Conservation (phyloP, 2,888 invertebrate species). For the Meloe dianella region DNA sequence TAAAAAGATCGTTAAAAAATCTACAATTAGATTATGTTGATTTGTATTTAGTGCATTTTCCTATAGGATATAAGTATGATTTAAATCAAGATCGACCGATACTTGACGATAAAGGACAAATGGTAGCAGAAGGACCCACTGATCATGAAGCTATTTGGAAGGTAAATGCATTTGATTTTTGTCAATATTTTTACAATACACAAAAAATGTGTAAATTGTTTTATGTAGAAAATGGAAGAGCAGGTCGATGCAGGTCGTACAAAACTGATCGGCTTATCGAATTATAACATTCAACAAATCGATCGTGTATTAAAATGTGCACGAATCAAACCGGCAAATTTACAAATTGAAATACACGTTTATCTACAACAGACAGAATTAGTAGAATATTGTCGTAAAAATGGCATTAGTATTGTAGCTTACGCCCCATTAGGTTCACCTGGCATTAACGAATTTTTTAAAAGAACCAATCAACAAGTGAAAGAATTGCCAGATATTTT, state of each 20-base stretch:
- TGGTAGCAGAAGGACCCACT: slow-evolving; percentile 46
- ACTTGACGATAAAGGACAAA: background rate
- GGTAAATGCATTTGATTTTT: slow-evolving; percentile 23
- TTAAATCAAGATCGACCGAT: background rate
- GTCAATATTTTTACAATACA: too few relatives aligned
- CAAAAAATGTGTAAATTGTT: background rate
- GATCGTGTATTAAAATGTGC: slow-evolving; percentile 65
- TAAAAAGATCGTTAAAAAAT: slow-evolving; percentile 41
- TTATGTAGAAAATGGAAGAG: slow-evolving; percentile 65
- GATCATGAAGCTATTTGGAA: slow-evolving; percentile 41
- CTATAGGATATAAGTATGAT: slow-evolving; percentile 35
- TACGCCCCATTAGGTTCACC: slow-evolving; percentile 62
- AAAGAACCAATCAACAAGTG: slow-evolving; percentile 12
- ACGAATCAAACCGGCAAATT: slow-evolving; percentile 65
- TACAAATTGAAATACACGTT: slow-evolving; percentile 71
- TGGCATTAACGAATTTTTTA: slow-evolving; percentile 54
- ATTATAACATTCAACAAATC: slow-evolving; percentile 76
- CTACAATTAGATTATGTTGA: slow-evolving; percentile 45
- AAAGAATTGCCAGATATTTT: slow-evolving; percentile 32
- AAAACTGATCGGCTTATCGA: slow-evolving; percentile 82
- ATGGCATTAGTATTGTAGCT: slow-evolving; percentile 60
- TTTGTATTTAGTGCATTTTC: slow-evolving; percentile 45
- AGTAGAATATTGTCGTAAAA: slow-evolving; percentile 46
- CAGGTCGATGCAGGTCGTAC: slow-evolving; percentile 71
- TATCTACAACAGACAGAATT: slow-evolving; percentile 60